phyloP scores from a whole-genome alignment of 1,140 invertebrate genomes.

The Zaprionus ghesquierei region DNA sequence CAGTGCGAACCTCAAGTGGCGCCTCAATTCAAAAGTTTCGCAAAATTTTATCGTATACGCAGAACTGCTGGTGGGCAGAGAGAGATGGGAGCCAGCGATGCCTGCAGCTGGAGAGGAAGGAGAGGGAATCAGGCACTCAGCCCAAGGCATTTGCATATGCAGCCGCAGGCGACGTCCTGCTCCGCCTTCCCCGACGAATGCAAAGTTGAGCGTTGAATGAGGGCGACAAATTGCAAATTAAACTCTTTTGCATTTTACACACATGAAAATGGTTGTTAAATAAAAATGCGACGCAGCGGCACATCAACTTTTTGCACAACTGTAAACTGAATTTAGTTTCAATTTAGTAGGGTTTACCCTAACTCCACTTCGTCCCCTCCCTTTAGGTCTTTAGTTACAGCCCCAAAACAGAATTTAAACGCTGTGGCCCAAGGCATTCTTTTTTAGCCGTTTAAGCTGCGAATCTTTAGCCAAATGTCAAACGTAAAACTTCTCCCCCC shows the following conservation, averaged over 20 bases:
- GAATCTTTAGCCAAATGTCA: slow-evolving; percentile 40
- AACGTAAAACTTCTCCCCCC: slow-evolving; percentile 15
- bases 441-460: slow-evolving; percentile 55
- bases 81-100: background rate
- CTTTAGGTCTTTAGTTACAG: background rate
- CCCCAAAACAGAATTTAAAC: slow-evolving; percentile 9
- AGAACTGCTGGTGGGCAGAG: slow-evolving; percentile 23
- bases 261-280: slow-evolving; percentile 73
- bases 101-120: background rate
- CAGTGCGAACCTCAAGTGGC: slow-evolving; percentile 51
- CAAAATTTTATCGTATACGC: slow-evolving; percentile 70
- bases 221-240: slow-evolving; percentile 81
- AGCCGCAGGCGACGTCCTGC: slow-evolving; percentile 53
- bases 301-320: slow-evolving; percentile 57
- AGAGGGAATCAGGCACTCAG: slow-evolving; percentile 1
- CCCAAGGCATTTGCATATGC: slow-evolving; percentile 72
- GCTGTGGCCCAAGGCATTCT: slow-evolving; percentile 18
- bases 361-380: no score
- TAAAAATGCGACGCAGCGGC: slow-evolving; percentile 53
- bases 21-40: slow-evolving; percentile 71
- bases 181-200: slow-evolving; percentile 4
- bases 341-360: slow-evolving; percentile 42
- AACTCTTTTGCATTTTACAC: slow-evolving; percentile 77
- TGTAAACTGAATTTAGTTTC: slow-evolving; percentile 71
- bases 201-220: slow-evolving; percentile 80